Evolutionary conservation across 2,797 vertebrate genomes (phyloP).

Genomic region (Yasuhikotakia modesta): DNA sequence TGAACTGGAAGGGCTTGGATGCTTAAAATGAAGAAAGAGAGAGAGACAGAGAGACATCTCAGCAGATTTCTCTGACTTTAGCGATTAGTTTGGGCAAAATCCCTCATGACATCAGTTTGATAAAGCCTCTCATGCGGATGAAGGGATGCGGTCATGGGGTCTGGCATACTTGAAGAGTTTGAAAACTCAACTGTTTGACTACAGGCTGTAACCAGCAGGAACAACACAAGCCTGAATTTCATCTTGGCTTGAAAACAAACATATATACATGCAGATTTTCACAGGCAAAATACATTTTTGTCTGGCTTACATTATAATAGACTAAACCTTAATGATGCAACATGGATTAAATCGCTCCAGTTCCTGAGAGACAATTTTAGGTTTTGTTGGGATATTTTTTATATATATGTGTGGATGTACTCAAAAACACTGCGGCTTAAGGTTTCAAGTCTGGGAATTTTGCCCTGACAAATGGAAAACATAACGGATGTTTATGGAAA

Average conservation of each 20-base stretch:
- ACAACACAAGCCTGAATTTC: background rate
- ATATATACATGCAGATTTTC: slow-evolving; percentile 4
- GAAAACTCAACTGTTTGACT: slow-evolving; percentile 8
- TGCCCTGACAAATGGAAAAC: slow-evolving; percentile 33
- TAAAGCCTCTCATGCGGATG: slow-evolving; percentile 43
- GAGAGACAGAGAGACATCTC: slow-evolving; percentile 2
- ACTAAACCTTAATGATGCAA: slow-evolving; percentile 48
- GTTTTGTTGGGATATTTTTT: slow-evolving; percentile 27
- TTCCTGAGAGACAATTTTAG: slow-evolving; percentile 23
- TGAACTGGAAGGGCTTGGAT: slow-evolving; percentile 26
- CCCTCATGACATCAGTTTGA: slow-evolving; percentile 39
- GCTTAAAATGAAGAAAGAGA: slow-evolving; percentile 17
- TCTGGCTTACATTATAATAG: slow-evolving; percentile 25
- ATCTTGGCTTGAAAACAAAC: slow-evolving; percentile 16
- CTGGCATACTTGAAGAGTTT: slow-evolving; percentile 12
- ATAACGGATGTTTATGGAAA: slow-evolving; percentile 3
- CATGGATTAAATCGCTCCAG: slow-evolving; percentile 36
- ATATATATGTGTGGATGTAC: slow-evolving; percentile 31
- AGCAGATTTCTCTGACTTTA: slow-evolving; percentile 20
- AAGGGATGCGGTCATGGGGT: slow-evolving; percentile 5
- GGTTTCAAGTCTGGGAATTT: slow-evolving; percentile 15
- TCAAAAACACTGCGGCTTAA: slow-evolving; percentile 31
- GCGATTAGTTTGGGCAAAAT: slow-evolving; percentile 34
- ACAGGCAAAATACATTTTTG: slow-evolving; percentile 7
- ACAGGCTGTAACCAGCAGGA: background rate